A percentile compares a stretch with the other conserved stretches of the same genome.
These are phyloP conservation scores for Ophonus ardosiacus DNA, from an alignment of 2,888 invertebrate species.

Conservation along the genomic window DNA sequence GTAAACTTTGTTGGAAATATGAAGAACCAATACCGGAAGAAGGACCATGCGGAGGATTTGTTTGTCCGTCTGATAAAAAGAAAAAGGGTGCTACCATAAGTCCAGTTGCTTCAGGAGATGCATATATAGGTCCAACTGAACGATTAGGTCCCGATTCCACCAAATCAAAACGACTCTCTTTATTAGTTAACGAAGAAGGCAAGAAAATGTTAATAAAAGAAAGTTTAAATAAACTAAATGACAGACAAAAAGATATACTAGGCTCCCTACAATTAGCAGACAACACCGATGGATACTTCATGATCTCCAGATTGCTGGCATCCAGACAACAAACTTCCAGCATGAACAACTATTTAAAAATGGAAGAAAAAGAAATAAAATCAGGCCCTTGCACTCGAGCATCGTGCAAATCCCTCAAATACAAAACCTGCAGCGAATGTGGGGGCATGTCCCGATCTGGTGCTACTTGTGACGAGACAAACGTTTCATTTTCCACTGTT, in stretches of 20 bases:
- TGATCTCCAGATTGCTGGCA: neutral
- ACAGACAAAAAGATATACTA: neutral
- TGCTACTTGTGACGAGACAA: conserved; percentile 66
- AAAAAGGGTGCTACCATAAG: neutral
- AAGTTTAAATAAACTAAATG: neutral
- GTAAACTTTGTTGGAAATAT: neutral
- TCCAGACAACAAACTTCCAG: neutral
- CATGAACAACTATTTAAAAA: conserved; percentile 11
- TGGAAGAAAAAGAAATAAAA: neutral
- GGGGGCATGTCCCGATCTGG: conserved; percentile 52
- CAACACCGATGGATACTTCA: neutral
- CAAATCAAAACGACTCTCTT: conserved; percentile 13
- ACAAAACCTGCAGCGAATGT: conserved; percentile 48
- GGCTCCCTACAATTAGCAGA: neutral
- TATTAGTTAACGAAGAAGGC: conserved; percentile 30
- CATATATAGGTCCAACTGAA: neutral
- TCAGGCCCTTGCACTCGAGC: conserved; percentile 29
- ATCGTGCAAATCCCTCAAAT: conserved; percentile 21
- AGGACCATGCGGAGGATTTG: neutral
- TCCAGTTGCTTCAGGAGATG: no score
- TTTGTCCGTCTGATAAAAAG: conserved; percentile 33
- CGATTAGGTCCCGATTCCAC: neutral
- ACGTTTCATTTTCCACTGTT: conserved; percentile 65
- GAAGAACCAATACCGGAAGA: neutral
- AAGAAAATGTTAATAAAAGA: conserved; percentile 5